Evolutionary conservation across 2,888 invertebrate genomes (phyloP).

Genomic region (Sarcophaga subvicina): DNA sequence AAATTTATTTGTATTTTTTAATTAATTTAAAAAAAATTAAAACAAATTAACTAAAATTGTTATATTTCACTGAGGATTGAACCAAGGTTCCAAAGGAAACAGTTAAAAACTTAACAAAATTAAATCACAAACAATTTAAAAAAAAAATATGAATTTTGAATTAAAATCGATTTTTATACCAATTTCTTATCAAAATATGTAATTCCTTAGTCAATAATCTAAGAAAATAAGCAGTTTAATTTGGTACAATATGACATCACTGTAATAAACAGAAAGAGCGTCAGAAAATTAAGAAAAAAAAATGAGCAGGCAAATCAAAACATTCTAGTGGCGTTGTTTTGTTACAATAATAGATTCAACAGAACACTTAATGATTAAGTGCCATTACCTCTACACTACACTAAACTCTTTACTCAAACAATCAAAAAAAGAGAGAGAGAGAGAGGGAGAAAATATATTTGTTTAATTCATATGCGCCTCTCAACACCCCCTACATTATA

Average conservation of each 20-base stretch:
- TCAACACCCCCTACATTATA: background rate
- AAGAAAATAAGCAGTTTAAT: background rate
- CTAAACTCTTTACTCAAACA: background rate
- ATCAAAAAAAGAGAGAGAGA: background rate
- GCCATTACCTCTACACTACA: background rate
- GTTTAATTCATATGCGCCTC: background rate
- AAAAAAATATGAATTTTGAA: too few species aligned
- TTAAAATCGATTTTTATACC: too few species aligned
- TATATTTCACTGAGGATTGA: too few species aligned
- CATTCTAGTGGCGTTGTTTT: background rate
- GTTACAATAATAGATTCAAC: conserved; percentile 6
- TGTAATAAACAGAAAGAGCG: background rate
- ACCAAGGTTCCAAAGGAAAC: background rate
- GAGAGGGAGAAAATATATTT: too few species aligned
- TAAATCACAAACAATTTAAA: too few species aligned
- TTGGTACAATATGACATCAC: conserved; percentile 22
- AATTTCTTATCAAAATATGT: too few species aligned
- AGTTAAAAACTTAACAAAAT: background rate
- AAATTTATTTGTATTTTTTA: too few species aligned
- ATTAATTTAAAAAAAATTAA: too few species aligned
- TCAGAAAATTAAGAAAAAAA: background rate
- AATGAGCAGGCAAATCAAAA: conserved; percentile 13
- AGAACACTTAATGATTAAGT: conserved; percentile 22
- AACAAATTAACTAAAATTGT: too few species aligned
- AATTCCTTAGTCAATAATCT: too few species aligned